These are phyloP conservation scores for Galaxea fascicularis DNA, from an alignment of 92 coral and sea anemone genomes.

Conservation along the genomic window DNA sequence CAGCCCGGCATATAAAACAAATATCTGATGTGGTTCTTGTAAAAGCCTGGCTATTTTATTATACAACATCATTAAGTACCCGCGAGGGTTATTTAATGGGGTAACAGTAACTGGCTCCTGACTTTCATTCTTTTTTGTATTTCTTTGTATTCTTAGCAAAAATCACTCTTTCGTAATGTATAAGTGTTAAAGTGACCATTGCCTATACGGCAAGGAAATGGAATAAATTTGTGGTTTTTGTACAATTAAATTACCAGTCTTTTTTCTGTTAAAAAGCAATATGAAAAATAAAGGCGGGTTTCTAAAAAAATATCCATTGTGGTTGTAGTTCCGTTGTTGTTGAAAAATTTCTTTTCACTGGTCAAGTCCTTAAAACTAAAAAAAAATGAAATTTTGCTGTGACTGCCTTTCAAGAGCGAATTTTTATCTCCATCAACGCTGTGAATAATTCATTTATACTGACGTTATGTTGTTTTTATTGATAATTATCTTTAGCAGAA, in stretches of 20 bases:
- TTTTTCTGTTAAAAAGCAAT: neutral
- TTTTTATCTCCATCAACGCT: neutral
- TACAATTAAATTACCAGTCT: no score
- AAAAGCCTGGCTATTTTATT: no score
- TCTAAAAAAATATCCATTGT: no score
- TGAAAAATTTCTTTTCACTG: neutral
- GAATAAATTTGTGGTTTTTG: constrained; percentile 7
- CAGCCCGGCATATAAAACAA: no score
- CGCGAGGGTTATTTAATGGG: no score
- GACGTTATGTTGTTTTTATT: constrained; percentile 6
- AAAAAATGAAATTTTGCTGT: neutral
- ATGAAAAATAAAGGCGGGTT: neutral
- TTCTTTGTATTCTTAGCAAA: no score
- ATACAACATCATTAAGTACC: no score
- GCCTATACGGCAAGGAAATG: neutral
- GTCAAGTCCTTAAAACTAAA: neutral
- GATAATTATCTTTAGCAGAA: constrained; percentile 19
- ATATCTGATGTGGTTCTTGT: no score
- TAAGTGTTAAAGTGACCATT: neutral
- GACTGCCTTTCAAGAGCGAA: neutral
- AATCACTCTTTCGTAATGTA: neutral
- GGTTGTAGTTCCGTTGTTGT: no score
- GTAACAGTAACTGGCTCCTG: no score
- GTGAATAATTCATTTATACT: constrained; percentile 23
- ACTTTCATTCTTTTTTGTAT: no score